Evolutionary conservation across 1,140 invertebrate species (phyloP).

Genomic region (Magallana gigas): DNA sequence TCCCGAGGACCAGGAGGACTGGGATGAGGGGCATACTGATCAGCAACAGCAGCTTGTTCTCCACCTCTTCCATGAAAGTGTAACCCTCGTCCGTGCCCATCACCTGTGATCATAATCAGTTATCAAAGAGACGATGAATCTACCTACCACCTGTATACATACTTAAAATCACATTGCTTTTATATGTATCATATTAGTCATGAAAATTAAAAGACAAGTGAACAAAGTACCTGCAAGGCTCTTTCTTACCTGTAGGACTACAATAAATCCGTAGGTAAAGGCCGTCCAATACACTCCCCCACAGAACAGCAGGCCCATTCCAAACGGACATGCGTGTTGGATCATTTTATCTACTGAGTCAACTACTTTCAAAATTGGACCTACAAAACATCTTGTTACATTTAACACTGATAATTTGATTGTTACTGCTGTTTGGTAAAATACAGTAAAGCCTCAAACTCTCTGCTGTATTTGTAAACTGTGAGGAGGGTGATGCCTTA

Average conservation of each 20-base stretch:
- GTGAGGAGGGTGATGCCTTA: slow-evolving; percentile 71
- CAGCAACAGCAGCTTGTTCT: slow-evolving; percentile 94
- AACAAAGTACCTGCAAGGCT: too few species aligned
- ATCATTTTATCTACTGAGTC: slow-evolving; percentile 93
- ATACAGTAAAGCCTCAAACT: too few species aligned
- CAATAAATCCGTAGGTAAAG: slow-evolving; percentile 97
- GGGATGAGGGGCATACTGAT: slow-evolving; percentile 96
- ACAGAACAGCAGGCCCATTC: slow-evolving; percentile 92
- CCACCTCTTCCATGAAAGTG: slow-evolving; percentile 83
- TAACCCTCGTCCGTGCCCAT: slow-evolving; percentile 82
- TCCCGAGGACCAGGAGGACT: slow-evolving; percentile 87
- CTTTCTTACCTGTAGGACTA: slow-evolving; percentile 91
- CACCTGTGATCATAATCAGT: slow-evolving; percentile 66
- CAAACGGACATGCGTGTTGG: slow-evolving; percentile 94
- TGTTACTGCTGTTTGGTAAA: too few species aligned
- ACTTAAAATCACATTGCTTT: too few species aligned
- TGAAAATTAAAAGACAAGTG: too few species aligned
- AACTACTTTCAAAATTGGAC: slow-evolving; percentile 88
- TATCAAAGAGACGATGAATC: too few species aligned
- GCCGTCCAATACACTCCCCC: slow-evolving; percentile 98
- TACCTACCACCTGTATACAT: too few species aligned
- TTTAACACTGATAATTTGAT: too few species aligned
- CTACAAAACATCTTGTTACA: slow-evolving; percentile 75
- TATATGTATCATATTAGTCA: too few species aligned
- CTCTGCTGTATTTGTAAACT: too few species aligned